Evolutionary conservation across 2,888 invertebrate species (phyloP), one percentile per base, ranked within the genome.

Genomic region (Merodon equestris): DNA sequence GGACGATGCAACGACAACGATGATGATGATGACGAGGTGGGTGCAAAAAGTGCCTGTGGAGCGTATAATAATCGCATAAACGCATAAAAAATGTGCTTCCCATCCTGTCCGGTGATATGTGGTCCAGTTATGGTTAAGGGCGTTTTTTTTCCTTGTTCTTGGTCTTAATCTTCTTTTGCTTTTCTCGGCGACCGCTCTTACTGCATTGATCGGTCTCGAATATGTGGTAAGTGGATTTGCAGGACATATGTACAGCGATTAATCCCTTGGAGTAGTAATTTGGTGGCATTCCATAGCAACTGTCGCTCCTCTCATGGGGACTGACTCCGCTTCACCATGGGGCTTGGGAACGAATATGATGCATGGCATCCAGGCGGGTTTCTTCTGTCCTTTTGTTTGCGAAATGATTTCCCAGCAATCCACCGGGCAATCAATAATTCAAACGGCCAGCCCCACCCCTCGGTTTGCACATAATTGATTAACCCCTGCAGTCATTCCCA

Each of bases 41-140:
- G 83, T 83, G 83, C 83, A 83, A 83, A 82, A 83, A 83, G 57
- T 77, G 76, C 68, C 79, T 70, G 75, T 50, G 72, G 76, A 66
- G 81, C 83, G 83, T 82, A 83, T 83, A 83, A 83, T 83, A 83
- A 79, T 83, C 83, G 74, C 83, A 83, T 83, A 82, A 83, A 82
- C 68, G 58, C 44, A 70, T 74, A 79, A 83, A 82, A 76, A 64
- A 81, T 75, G 72, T 72, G 76, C 76, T 76, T 81, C 72, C 81
- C 71, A 76, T 72, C 54, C 66, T 68, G 27, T 54, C 34, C 64
- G 48, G n/a, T 68, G 63, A 58, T 73, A 73, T 73, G 70, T 34
- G 73, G 53, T 54, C 53, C 63, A 70, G 17, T 63, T 53, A 38
- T 42, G 66, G 56, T 40, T 36, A 71, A 56, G 61, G 70, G 4